Conservation (phyloP, 2,888 invertebrate species). For the Molorchus minor region DNA sequence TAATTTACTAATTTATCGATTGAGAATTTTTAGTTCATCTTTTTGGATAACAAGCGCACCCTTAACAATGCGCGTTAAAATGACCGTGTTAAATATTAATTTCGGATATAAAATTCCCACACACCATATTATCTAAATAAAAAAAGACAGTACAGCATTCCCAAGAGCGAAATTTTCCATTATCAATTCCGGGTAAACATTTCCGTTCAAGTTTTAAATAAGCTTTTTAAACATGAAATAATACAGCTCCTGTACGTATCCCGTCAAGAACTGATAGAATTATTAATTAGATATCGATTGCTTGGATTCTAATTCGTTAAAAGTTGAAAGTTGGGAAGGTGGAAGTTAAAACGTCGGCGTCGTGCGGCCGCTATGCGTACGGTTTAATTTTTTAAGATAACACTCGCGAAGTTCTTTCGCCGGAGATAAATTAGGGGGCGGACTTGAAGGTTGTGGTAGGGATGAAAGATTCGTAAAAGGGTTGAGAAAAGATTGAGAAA, state of each 20-base stretch:
- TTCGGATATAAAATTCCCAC: too few relatives aligned
- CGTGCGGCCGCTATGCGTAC: neutral
- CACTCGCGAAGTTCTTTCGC: constrained; percentile 25
- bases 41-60: too few relatives aligned
- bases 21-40: too few relatives aligned
- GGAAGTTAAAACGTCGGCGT: constrained; percentile 9
- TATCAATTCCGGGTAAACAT: neutral
- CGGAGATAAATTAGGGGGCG: constrained; percentile 32
- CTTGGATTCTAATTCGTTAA: constrained; percentile 26
- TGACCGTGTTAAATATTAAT: too few relatives aligned
- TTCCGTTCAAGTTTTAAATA: constrained; percentile 9
- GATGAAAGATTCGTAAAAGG: constrained; percentile 42
- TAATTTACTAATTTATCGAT: too few relatives aligned
- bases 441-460: constrained; percentile 30
- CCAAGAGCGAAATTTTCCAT: neutral
- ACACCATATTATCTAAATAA: too few relatives aligned
- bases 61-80: too few relatives aligned
- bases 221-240: constrained; percentile 21
- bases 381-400: constrained; percentile 17
- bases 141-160: neutral
- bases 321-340: constrained; percentile 1
- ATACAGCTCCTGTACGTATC: constrained; percentile 16
- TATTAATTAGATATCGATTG: constrained; percentile 29
- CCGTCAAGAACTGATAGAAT: constrained; percentile 28
- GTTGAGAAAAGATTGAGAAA: constrained; percentile 48